Percentiles rank a stretch among this genome's conserved stretches.
Evolutionary conservation across 2,113 vertebrate species (phyloP).

Genomic region (Pyxicephalus adspersus): DNA sequence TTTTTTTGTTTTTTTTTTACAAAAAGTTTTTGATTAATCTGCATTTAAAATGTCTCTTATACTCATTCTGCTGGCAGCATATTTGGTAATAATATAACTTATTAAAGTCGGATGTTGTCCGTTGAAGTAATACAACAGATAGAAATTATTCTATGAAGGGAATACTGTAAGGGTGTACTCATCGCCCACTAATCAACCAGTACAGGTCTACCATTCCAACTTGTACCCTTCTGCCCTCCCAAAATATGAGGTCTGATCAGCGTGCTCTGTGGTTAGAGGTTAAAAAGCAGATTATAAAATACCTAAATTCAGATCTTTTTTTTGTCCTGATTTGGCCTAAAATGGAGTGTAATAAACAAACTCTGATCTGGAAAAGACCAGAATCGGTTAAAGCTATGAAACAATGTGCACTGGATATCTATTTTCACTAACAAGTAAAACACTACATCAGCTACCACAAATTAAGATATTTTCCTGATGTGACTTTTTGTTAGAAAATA

Average conservation of each 20-base stretch:
- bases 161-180: slow-evolving; percentile 31
- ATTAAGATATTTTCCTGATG: slow-evolving; percentile 85
- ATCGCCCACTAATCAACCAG: slow-evolving; percentile 64
- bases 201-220: slow-evolving; percentile 77
- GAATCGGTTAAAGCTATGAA: slow-evolving; percentile 92
- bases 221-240: slow-evolving; percentile 84
- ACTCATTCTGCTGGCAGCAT: slow-evolving; percentile 42
- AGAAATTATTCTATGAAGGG: slow-evolving; percentile 2
- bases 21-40: slow-evolving; percentile 29
- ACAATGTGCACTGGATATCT: slow-evolving; percentile 87
- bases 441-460: slow-evolving; percentile 88
- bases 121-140: slow-evolving; percentile 26
- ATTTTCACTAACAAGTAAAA: slow-evolving; percentile 83
- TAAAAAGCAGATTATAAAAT: slow-evolving; percentile 93
- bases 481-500: slow-evolving; percentile 92
- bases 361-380: slow-evolving; percentile 79
- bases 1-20: slow-evolving; percentile 39
- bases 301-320: slow-evolving; percentile 87
- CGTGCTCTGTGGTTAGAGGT: slow-evolving; percentile 90
- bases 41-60: slow-evolving; percentile 38
- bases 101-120: slow-evolving; percentile 17
- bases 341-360: slow-evolving; percentile 92
- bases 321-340: slow-evolving; percentile 91
- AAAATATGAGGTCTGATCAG: slow-evolving; percentile 89
- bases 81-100: slow-evolving; percentile 38